Conservation (phyloP, 2,113 vertebrate species). For the Ptyas mucosa region DNA sequence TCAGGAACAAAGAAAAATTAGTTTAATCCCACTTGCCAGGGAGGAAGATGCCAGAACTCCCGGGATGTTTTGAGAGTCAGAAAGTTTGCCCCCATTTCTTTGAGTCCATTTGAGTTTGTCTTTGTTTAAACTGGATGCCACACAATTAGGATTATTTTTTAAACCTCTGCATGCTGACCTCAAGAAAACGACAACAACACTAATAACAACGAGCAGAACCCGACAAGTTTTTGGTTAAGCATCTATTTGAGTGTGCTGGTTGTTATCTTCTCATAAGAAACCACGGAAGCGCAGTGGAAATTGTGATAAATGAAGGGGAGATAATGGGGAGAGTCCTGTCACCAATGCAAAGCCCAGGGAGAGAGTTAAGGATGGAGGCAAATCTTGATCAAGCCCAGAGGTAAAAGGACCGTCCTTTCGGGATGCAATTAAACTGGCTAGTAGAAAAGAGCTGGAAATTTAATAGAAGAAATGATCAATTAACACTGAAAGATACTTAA, state of each 20-base stretch:
- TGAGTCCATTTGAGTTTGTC: neutral
- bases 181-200: neutral
- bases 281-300: neutral
- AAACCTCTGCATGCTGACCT: neutral
- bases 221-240: neutral
- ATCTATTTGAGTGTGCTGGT: neutral
- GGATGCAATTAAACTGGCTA: neutral
- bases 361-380: neutral
- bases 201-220: neutral
- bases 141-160: neutral
- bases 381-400: neutral
- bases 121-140: neutral
- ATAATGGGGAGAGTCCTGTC: neutral
- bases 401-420: neutral
- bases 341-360: neutral
- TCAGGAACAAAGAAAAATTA: neutral
- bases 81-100: neutral
- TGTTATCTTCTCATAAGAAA: neutral
- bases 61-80: neutral
- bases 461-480: slow-evolving; percentile 16
- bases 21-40: neutral
- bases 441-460: neutral
- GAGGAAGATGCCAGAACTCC: neutral
- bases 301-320: neutral
- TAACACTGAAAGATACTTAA: slow-evolving; percentile 8